A percentile compares a stretch with the other conserved stretches of the same genome.
phyloP scores from a whole-genome alignment of 2,113 vertebrate species.

The Glaucidium brasilianum region DNA sequence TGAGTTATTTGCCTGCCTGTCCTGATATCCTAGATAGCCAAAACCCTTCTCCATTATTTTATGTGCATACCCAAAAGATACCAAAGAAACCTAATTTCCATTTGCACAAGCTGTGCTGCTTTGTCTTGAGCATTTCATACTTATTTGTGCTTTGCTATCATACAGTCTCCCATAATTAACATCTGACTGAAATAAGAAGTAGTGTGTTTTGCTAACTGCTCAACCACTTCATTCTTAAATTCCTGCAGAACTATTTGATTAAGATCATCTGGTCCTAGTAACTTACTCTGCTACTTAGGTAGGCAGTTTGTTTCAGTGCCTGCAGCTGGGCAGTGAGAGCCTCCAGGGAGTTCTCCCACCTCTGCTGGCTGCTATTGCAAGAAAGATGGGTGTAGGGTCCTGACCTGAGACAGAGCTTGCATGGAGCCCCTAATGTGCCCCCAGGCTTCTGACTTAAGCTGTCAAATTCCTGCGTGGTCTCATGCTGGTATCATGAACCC shows the following conservation, averaged over 20 bases:
- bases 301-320: neutral
- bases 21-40: neutral
- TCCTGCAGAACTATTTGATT: constrained; percentile 20
- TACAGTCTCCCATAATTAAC: neutral
- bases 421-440: neutral
- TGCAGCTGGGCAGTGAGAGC: neutral
- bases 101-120: neutral
- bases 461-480: neutral
- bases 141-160: neutral
- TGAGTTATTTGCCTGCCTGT: neutral
- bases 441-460: neutral
- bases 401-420: neutral
- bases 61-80: neutral
- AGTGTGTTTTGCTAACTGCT: neutral
- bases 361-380: neutral
- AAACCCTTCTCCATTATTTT: neutral
- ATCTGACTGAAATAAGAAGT: neutral
- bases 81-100: neutral
- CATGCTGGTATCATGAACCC: accelerated
- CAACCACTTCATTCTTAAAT: neutral
- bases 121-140: neutral
- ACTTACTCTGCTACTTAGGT: neutral
- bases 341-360: neutral
- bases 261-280: constrained; percentile 12
- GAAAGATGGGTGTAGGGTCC: neutral